These are phyloP conservation scores for Notothenia coriiceps DNA, from an alignment of 2,113 vertebrate genomes.

Conservation along the genomic window DNA sequence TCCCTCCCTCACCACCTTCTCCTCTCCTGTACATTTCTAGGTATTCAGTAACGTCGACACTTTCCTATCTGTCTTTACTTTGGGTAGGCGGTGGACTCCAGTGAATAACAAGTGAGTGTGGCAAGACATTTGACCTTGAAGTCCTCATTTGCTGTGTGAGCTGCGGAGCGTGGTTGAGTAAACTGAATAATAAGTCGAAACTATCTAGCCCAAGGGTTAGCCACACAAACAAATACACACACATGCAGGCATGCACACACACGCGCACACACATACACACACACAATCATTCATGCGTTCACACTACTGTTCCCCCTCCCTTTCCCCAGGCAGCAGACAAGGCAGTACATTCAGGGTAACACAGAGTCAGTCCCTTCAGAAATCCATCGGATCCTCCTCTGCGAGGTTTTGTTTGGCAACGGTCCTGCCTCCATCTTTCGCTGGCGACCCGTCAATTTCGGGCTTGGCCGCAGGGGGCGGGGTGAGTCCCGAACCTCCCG, in stretches of 20 bases:
- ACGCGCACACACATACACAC: not conserved
- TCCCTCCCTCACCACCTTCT: constrained; percentile 41
- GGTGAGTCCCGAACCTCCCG: constrained; percentile 41
- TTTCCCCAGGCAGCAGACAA: constrained; percentile 75
- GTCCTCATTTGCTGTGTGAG: constrained; percentile 32
- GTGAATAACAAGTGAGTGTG: constrained; percentile 54
- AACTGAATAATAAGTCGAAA: constrained; percentile 55
- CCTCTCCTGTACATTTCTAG: not conserved
- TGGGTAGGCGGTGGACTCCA: constrained; percentile 36
- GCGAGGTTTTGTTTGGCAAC: constrained; percentile 65
- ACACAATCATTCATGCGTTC: constrained; percentile 40
- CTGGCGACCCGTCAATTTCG: constrained; percentile 54
- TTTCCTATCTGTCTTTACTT: constrained; percentile 27
- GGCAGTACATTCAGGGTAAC: constrained; percentile 78
- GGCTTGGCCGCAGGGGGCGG: constrained; percentile 57
- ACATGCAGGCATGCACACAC: constrained; percentile 9
- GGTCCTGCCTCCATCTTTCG: constrained; percentile 65
- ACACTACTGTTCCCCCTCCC: constrained; percentile 38
- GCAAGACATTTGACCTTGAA: constrained; percentile 60
- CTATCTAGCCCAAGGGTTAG: constrained; percentile 85
- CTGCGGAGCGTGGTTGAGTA: not conserved
- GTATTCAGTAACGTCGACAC: constrained; percentile 14
- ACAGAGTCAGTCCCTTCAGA: constrained; percentile 73
- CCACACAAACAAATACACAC: constrained; percentile 13
- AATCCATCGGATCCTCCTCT: constrained; percentile 80